Evolutionary conservation across 2,888 invertebrate species (phyloP), one percentile per base, ranked within the genome.

Genomic region (Dynastes grantii): DNA sequence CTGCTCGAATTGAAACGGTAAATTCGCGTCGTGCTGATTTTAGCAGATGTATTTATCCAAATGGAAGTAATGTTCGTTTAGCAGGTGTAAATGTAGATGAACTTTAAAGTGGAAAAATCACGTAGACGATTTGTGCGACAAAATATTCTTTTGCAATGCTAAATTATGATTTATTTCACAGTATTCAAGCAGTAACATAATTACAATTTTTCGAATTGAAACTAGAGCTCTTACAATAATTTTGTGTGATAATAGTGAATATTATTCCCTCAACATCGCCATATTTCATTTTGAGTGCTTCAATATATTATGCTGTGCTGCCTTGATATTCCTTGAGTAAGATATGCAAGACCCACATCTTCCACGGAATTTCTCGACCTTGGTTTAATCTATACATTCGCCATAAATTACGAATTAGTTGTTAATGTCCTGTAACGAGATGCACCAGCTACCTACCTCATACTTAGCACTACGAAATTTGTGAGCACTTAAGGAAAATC

Each of bases 341-440:
- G 11, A 32, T 1, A 22, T 8, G 9, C 2, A 32, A 11, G 13
- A 11, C 5, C 13, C 13, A 32, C 2, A 63, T 32, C 3, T 22
- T 8, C 2, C 61, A 29, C 27, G 2, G 2, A 29, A 61, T 27
- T 61, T 58, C 8, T 4, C 61, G 4, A 29, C 2, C 27, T 11
- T 22, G 27, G 8, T 27, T 5, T 22, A 61, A 61, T 11, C 27
- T 27, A 11, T 8, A 61, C 27, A 27, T 61, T 27, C 61, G 27
- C 8, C 80, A 82, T 82, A 82, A 82, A 82, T 82, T 82, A 82
- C 82, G 81, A 82, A 82, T 82, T 80, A 82, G 82, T 71, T 79
- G 82, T 79, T 82, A 82, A 82, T 82, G 80, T 80, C 79, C 82
- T 81, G 80, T 78, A 61, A 3, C 27, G 8, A 22, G 29, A 3